Conservation (phyloP, 2,797 vertebrate genomes). For the Chromis chromis region DNA sequence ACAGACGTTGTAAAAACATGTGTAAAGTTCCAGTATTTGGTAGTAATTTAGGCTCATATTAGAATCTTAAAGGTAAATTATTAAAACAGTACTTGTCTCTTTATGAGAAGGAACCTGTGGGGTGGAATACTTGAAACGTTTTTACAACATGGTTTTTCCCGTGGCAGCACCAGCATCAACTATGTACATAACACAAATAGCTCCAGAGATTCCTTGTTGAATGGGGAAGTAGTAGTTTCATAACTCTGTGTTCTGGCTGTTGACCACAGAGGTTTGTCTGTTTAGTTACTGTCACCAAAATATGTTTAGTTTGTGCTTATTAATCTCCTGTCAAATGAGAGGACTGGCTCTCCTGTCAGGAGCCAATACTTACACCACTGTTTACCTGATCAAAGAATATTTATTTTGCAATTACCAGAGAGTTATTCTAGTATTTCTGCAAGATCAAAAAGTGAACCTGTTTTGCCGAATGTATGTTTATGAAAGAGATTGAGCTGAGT, state of each 20-base stretch:
- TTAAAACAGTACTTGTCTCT: neutral
- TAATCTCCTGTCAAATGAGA: neutral
- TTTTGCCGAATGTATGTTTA: neutral
- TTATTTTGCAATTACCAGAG: neutral
- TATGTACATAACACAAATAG: conserved; percentile 21
- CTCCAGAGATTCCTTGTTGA: conserved; percentile 37
- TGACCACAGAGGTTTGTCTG: conserved; percentile 37
- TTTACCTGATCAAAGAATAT: conserved; percentile 1
- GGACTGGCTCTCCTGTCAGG: no score
- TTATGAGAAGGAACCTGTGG: neutral
- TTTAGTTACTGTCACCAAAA: conserved; percentile 13
- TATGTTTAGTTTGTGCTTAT: neutral
- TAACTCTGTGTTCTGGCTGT: conserved; percentile 41
- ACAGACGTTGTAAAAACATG: no score
- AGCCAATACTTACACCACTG: neutral
- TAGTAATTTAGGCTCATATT: neutral
- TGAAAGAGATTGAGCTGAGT: conserved; percentile 28
- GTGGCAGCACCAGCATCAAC: conserved; percentile 3
- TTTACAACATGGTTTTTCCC: conserved; percentile 1
- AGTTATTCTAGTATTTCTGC: neutral
- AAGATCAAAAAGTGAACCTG: conserved; percentile 17
- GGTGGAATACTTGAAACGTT: neutral
- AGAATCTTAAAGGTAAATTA: neutral
- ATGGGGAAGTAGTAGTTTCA: conserved; percentile 67
- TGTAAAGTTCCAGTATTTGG: no score